Percentiles rank a stretch among this genome's conserved stretches.
These are phyloP conservation scores for Pelobates fuscus DNA, from an alignment of 2,113 vertebrate species.

Conservation along the genomic window DNA sequence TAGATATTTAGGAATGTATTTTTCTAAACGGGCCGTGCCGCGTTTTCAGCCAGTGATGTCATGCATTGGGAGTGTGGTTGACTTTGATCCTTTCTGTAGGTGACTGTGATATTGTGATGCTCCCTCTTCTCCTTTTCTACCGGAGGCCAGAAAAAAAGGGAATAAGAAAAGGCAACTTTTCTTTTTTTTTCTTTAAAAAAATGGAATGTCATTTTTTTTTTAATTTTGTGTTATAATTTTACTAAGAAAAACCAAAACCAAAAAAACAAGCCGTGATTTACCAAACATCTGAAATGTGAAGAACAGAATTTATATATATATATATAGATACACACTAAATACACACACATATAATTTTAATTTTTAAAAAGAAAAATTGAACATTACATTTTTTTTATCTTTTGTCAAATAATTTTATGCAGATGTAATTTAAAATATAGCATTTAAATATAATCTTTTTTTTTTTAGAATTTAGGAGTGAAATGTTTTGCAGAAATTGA, in stretches of 20 bases:
- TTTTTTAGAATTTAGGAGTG: not conserved
- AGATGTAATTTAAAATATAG: not conserved
- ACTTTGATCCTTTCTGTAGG: conserved; percentile 42
- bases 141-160: not conserved
- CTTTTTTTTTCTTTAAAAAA: not conserved
- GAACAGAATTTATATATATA: too few species aligned
- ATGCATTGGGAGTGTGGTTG: conserved; percentile 10
- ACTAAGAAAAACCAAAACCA: too few species aligned
- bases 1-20: not conserved
- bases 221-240: too few species aligned
- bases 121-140: conserved; percentile 1
- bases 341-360: too few species aligned
- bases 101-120: conserved; percentile 21
- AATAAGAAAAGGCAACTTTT: not conserved
- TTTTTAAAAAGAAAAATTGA: too few species aligned
- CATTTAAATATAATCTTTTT: not conserved
- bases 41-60: conserved; percentile 5
- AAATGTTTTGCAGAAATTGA: not conserved
- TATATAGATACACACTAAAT: too few species aligned
- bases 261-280: too few species aligned
- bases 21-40: not conserved
- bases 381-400: not conserved
- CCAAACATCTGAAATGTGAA: too few species aligned
- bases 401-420: not conserved
- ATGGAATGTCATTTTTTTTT: too few species aligned